These are phyloP conservation scores for Gnathonemus echidnorhynchus DNA, from an alignment of 2,113 vertebrate genomes.

Conservation along the genomic window DNA sequence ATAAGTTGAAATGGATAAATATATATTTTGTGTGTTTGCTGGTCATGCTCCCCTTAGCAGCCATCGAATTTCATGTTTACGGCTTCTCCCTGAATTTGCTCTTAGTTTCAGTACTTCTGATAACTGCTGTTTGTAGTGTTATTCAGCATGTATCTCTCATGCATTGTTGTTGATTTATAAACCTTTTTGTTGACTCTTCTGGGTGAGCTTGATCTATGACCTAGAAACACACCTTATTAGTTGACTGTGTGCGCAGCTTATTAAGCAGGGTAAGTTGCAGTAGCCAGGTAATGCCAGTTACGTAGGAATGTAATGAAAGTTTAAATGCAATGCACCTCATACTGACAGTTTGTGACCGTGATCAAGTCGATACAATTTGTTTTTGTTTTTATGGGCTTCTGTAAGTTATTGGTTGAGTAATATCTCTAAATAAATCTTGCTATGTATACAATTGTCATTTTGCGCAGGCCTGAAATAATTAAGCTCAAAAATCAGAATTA, in stretches of 20 bases:
- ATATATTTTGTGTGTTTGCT: background rate
- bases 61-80: background rate
- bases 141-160: background rate
- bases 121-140: background rate
- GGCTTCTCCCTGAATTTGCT: background rate
- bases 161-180: background rate
- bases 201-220: slow-evolving; percentile 8
- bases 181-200: background rate
- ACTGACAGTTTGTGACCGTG: background rate
- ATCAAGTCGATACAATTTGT: background rate
- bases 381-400: background rate
- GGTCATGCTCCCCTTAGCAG: background rate
- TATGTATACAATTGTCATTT: background rate
- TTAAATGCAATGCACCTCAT: background rate
- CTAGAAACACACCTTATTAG: background rate
- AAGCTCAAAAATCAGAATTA: background rate
- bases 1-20: background rate
- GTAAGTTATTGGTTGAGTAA: background rate
- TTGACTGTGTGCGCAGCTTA: background rate
- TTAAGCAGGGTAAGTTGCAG: background rate
- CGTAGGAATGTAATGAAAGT: background rate
- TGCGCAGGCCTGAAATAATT: background rate
- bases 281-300: background rate
- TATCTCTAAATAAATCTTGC: background rate
- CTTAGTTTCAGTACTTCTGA: background rate